phyloP scores from a whole-genome alignment of 92 coral and sea anemone genomes.

The Epizoanthus stellaris region DNA sequence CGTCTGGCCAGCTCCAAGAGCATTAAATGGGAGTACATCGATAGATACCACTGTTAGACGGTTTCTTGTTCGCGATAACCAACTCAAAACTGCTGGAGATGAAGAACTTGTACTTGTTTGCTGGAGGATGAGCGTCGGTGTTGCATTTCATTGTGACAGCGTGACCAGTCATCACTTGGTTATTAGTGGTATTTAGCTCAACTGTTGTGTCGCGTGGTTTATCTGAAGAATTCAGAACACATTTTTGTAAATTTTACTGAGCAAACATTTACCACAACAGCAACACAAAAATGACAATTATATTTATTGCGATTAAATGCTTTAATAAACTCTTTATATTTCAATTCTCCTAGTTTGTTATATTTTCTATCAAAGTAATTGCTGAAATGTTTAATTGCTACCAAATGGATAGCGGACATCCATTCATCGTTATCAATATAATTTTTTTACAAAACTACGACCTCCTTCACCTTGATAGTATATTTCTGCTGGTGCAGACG shows the following conservation, averaged over 20 bases:
- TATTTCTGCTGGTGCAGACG: too few relatives aligned
- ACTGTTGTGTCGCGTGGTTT: constrained; percentile 31
- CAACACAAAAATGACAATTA: too few relatives aligned
- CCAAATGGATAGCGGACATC: too few relatives aligned
- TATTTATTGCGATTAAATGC: too few relatives aligned
- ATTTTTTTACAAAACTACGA: too few relatives aligned
- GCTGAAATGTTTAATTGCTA: too few relatives aligned
- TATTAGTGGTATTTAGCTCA: neutral
- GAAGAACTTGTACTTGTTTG: constrained; percentile 1
- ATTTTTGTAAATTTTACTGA: neutral
- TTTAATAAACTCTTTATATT: too few relatives aligned
- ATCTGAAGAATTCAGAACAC: constrained; percentile 18
- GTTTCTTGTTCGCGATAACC: neutral
- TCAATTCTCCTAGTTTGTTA: too few relatives aligned
- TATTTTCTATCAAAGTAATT: too few relatives aligned
- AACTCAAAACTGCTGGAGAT: constrained; percentile 28
- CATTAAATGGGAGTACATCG: constrained; percentile 8
- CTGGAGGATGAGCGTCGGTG: constrained; percentile 21
- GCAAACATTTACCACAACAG: neutral
- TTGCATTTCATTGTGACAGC: neutral
- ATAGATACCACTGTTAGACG: constrained; percentile 3
- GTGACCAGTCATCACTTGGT: neutral
- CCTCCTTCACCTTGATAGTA: too few relatives aligned
- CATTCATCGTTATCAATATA: too few relatives aligned
- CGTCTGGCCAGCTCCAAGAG: constrained; percentile 27